These are phyloP conservation scores for Gymnocheta viridis DNA, from an alignment of 2,888 invertebrate genomes.

Conservation along the genomic window DNA sequence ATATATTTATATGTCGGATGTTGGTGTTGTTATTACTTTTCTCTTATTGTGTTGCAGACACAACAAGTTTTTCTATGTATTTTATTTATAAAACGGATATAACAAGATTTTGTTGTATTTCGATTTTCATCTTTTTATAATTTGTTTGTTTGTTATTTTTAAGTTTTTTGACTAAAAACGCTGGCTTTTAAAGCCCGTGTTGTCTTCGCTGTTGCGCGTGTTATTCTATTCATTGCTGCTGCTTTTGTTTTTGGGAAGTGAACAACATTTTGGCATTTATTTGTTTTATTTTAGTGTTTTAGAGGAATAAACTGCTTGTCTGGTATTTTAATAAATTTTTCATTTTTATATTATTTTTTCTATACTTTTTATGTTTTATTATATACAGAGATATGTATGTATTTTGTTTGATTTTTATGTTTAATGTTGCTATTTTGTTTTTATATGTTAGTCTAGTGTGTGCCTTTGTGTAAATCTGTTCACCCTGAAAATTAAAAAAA, in stretches of 20 bases:
- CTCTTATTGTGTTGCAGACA: conserved; percentile 50
- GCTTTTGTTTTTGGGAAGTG: conserved; percentile 47
- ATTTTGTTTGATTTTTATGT: conserved; percentile 38
- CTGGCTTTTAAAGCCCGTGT: conserved; percentile 24
- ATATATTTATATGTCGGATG: conserved; percentile 46
- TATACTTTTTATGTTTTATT: conserved; percentile 51
- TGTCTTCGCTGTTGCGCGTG: conserved; percentile 32
- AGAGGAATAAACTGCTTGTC: conserved; percentile 66
- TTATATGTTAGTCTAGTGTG: conserved; percentile 32
- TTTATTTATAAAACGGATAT: conserved; percentile 64
- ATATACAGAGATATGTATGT: no score
- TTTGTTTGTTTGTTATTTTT: conserved; percentile 38
- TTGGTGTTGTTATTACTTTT: conserved; percentile 40
- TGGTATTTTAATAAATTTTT: conserved; percentile 72
- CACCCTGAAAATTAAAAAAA: conserved; percentile 25
- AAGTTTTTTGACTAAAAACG: conserved; percentile 60
- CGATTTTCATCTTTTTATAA: neutral
- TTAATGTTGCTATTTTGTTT: conserved; percentile 30
- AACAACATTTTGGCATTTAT: conserved; percentile 62
- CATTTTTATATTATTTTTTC: conserved; percentile 51
- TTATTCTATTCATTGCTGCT: conserved; percentile 40
- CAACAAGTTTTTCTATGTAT: conserved; percentile 59
- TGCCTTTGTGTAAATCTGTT: conserved; percentile 14
- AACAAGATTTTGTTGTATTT: conserved; percentile 61
- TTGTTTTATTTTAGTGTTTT: conserved; percentile 26